Base-by-base conservation (phyloP, 92 coral and sea anemone genomes). In the Paramuricea clavata region DNA sequence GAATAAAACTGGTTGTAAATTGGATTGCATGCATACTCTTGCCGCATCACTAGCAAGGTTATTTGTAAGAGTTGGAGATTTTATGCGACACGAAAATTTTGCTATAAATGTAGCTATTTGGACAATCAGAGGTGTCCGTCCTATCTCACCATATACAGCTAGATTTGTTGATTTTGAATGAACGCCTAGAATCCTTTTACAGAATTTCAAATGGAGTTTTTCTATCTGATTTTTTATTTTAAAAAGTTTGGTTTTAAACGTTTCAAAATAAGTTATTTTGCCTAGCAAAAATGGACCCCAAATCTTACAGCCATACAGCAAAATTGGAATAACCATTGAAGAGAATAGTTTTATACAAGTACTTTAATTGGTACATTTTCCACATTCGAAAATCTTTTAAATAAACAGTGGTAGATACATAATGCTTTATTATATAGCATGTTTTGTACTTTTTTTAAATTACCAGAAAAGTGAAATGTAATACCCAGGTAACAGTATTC, bases 401-500 rank as follows among this genome's bases (percentile, higher is more conserved):
- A 39, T 47, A 47, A 2, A 47, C 16, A 2, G 17, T 47, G 9
- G 10, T 15, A 47, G 2, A 15, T 12, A 15, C 17, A 15, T 47
- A 47, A 12, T 47, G 52, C 16, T 21, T 60, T 60, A 0, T 26
- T 26, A 22, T 21, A 26, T 22, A 60, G 12, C 16, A 36, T n/a
- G 7, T 60, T 60, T 60, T 28, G 68, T 0, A 30, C 68, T 22
- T 6, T 7, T 60, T 60, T 60, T n/a, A 60, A 60, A 81, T 64
- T 16, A 41, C 49, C 73, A 47, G 70, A 25, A 26, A 8, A 60
- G n/a, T 72, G 78, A 15, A 70, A 9, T 23, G 43, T 69, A 22
- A 80, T 64, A 23, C 68, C 85, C 33, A 64, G 13, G 56, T 64
- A 80, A 31, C 74, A 57, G 21, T 36, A 80, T 59, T 80, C 72